Base-by-base conservation (phyloP, 2,888 invertebrate species). In the Dendrolimus houi region DNA sequence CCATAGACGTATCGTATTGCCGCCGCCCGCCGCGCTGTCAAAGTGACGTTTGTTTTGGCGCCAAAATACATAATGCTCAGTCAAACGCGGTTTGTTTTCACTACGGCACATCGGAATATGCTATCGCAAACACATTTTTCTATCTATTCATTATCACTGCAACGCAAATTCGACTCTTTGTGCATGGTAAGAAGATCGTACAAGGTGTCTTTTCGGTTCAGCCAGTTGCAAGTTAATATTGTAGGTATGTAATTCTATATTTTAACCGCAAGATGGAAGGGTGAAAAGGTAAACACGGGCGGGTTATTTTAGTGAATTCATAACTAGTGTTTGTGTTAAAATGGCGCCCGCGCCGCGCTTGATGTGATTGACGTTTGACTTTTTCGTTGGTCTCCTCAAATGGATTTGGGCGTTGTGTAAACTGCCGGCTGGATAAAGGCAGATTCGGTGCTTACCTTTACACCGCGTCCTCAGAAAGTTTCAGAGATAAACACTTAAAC, bases 41-140 rank as follows among this genome's bases (percentile, higher is more conserved):
- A 79, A 83, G 74, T 88, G 88, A 88, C 89, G 88, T 89, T 90
- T 89, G 87, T 89, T 90, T 89, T 90, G 87, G 87, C 89, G 89
- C 89, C 87, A 85, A 89, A 89, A 88, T 85, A 87, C 87, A 89
- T 88, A 89, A 87, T 84, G 87, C 86, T 79, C 81, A 85, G 83
- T 83, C 84, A 82, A 85, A 82, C 82, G 72, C 72, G 72, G 88
- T 87, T 87, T 89, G 87, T 89, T 89, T 87, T 88, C 87, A 84
- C 87, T 83, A 81, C 85, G 85, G 84, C 82, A 87, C 83, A 83
- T 87, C 85, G 84, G 77, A 81, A 83, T 77, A 75, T 70, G 74
- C 65, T 70, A 67, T 69, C 67, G 74, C 74, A 78, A 79, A 78
- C 71, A 74, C 66, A 67, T 71, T 74, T 71, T 71, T 64, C 68